Base-by-base conservation (phyloP, 1,140 invertebrate genomes). In the Ooceraea biroi region DNA sequence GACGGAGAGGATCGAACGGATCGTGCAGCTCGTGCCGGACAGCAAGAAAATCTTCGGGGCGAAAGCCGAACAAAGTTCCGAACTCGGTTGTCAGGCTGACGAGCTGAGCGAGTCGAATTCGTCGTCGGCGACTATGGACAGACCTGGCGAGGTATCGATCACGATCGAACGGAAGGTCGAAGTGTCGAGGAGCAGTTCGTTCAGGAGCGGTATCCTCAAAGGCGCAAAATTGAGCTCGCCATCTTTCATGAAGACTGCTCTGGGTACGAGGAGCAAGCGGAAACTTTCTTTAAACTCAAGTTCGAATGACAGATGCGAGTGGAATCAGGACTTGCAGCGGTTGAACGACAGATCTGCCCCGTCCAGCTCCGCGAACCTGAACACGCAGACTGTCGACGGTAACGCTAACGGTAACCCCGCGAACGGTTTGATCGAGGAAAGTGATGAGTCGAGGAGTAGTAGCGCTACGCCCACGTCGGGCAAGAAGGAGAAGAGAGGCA, bases 161-260 rank as follows among this genome's bases (percentile, higher is more conserved):
- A 48, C 52, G 11, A 50, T 10, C 1, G 50, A 77, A 22, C 50
- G 60, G 10, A 69, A 17, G 44, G 36, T 11, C 1, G 72, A 73
- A 22, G 10, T 22, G 5, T 52, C 66, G 17, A 77, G 50, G 25
- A 82, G 86, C 4, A 82, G 82, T n/a, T 83, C 73, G 0, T 83
- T 55, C n/a, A 83, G 61, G 25, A 63, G 88, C 11, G 69, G 69
- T 12, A 85, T 88, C 30, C 55, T 91, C 8, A 93, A 92, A 22
- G 65, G 71, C 7, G 78, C 86, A 3, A 90, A 95, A 63, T 84
- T 96, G n/a, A 96, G 95, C 1, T 96, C 96, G 36, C 95, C 96
- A 0, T 95, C 95, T 0, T 97, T 96, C 84, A 95, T 97, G 84
- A 95, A 95, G 88, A 96, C 96, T 22, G 95, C 95, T 0, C 92